Evolutionary conservation across 2,797 vertebrate species (phyloP).

Genomic region (Neosalanx taihuensis): DNA sequence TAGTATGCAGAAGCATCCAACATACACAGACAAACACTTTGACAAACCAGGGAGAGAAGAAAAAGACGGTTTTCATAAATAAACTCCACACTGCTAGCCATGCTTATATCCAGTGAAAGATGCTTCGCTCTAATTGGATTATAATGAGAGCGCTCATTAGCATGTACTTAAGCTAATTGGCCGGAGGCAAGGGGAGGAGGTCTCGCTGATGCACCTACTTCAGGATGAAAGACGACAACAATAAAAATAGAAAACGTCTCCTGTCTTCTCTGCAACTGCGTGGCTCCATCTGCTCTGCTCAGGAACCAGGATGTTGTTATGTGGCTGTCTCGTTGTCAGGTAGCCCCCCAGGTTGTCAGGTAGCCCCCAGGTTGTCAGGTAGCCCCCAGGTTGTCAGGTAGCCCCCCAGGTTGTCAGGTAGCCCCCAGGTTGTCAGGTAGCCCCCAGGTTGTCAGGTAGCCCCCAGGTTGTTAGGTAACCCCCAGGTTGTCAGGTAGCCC

Average conservation of each 20-base stretch:
- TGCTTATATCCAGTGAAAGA: slow-evolving; percentile 8
- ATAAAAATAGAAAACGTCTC: background rate
- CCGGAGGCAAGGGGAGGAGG: slow-evolving; percentile 18
- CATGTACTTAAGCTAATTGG: slow-evolving; percentile 28
- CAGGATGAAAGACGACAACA: background rate
- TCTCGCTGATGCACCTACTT: background rate
- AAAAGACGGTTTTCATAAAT: slow-evolving; percentile 37
- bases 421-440: too few species aligned
- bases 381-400: too few species aligned
- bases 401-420: too few species aligned
- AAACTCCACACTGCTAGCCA: slow-evolving; percentile 35
- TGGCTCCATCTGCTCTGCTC: background rate
- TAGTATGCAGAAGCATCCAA: slow-evolving; percentile 38
- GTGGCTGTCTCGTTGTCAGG: too few species aligned
- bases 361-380: too few species aligned
- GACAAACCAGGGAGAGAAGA: slow-evolving; percentile 20
- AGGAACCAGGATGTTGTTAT: too few species aligned
- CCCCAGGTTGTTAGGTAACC: too few species aligned
- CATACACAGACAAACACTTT: slow-evolving; percentile 40
- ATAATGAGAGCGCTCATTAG: slow-evolving; percentile 33
- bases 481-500: too few species aligned
- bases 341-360: too few species aligned
- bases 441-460: too few species aligned
- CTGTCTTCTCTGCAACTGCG: background rate
- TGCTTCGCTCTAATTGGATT: slow-evolving; percentile 25